phyloP scores from a whole-genome alignment of 2,113 vertebrate species.

The Phalacrocorax brasilianus region DNA sequence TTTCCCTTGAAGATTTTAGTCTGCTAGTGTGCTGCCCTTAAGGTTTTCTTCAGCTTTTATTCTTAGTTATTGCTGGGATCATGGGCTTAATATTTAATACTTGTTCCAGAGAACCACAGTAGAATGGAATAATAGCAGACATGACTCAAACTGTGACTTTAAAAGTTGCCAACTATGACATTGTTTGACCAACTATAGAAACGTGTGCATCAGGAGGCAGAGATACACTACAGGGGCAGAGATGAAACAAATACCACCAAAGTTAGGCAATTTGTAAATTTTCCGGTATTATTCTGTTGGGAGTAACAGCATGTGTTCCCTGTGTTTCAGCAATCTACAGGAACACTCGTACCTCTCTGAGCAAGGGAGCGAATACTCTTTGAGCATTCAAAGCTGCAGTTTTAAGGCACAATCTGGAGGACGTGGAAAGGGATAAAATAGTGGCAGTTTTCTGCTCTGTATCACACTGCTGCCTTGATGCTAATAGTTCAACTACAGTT shows the following conservation, averaged over 20 bases:
- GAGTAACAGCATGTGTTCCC: not conserved
- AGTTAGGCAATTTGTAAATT: not conserved
- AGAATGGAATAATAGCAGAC: conserved; percentile 51
- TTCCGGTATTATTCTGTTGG: not conserved
- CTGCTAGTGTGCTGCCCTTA: not conserved
- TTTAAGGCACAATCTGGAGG: not conserved
- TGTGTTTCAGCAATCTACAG: not conserved
- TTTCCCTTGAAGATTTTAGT: conserved; percentile 26
- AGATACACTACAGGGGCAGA: not conserved
- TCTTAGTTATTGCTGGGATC: conserved; percentile 46
- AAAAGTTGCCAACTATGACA: conserved; percentile 29
- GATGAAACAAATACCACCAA: conserved; percentile 1
- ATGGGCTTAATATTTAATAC: conserved; percentile 45
- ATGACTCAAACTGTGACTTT: conserved; percentile 46
- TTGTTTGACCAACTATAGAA: not conserved
- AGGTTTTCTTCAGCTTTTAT: conserved; percentile 42
- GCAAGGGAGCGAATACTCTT: not conserved
- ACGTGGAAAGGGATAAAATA: not conserved
- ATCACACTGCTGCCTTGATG: not conserved
- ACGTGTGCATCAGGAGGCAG: not conserved
- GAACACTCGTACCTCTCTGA: not conserved
- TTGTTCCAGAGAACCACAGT: conserved; percentile 18
- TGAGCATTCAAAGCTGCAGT: not conserved
- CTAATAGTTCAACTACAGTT: accelerated
- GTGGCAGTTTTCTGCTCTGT: not conserved